Percentiles rank a stretch among this genome's conserved stretches.
phyloP scores from a whole-genome alignment of 1,140 invertebrate species.

The Teleopsis dalmanni region DNA sequence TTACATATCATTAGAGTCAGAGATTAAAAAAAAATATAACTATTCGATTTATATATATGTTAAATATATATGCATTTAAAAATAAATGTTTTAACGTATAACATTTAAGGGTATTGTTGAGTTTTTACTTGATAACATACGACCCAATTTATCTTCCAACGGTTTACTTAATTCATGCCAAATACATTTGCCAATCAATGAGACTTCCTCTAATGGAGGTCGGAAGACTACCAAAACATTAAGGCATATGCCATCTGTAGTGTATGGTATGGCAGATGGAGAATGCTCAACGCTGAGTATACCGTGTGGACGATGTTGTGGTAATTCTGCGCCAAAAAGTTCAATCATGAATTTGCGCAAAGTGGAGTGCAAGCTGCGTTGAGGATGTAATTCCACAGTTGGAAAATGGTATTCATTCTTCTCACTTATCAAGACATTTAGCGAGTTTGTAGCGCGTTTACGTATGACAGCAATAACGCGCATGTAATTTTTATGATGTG shows the following conservation, averaged over 20 bases:
- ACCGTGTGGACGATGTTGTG: constrained; percentile 77
- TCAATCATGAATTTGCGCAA: constrained; percentile 85
- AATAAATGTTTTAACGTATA: constrained; percentile 68
- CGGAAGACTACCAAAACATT: constrained; percentile 79
- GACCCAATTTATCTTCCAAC: constrained; percentile 60
- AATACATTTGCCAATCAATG: constrained; percentile 76
- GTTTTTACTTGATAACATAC: constrained; percentile 61
- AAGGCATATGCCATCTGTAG: constrained; percentile 71
- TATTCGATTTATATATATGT: no score
- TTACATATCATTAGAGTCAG: no score
- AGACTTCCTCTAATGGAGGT: constrained; percentile 74
- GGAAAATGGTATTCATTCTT: constrained; percentile 75
- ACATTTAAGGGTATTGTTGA: constrained; percentile 73
- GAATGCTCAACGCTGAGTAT: constrained; percentile 59
- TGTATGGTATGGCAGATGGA: constrained; percentile 43
- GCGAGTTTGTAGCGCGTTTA: constrained; percentile 73
- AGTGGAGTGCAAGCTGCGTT: constrained; percentile 77
- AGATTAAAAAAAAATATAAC: no score
- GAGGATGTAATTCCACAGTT: constrained; percentile 79
- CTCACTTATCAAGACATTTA: constrained; percentile 77
- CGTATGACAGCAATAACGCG: constrained; percentile 72
- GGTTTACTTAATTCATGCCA: constrained; percentile 74
- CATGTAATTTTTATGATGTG: constrained; percentile 66
- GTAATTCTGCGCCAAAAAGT: constrained; percentile 79
- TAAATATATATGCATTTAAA: no score